phyloP scores from a whole-genome alignment of 2,797 vertebrate genomes.

The Hylomyscus alleni region DNA sequence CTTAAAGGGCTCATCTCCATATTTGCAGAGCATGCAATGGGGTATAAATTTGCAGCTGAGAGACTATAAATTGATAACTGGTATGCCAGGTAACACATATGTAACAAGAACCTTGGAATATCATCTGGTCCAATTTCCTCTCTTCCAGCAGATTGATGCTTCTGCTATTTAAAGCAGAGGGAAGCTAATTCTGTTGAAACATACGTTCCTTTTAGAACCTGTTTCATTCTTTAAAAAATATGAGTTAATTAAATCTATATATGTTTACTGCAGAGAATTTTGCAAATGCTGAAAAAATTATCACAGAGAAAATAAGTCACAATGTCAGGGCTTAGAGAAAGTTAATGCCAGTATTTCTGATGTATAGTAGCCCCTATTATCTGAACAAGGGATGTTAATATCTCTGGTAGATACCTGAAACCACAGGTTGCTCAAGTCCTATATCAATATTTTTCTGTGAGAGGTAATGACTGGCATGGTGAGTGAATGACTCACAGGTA shows the following conservation, averaged over 20 bases:
- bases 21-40: conserved; percentile 16
- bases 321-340: conserved; percentile 26
- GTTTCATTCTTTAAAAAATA: conserved; percentile 34
- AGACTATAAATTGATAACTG: conserved; percentile 33
- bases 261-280: conserved; percentile 3
- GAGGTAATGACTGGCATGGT: not conserved
- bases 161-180: conserved; percentile 28
- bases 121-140: conserved; percentile 25
- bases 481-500: not conserved
- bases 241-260: conserved; percentile 11
- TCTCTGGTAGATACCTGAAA: not conserved
- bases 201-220: conserved; percentile 32
- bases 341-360: conserved; percentile 8
- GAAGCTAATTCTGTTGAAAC: conserved; percentile 61
- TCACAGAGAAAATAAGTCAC: conserved; percentile 14
- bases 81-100: conserved; percentile 34
- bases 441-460: not conserved
- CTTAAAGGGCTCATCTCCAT: conserved; percentile 50
- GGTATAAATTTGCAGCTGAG: conserved; percentile 35
- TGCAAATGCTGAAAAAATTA: conserved; percentile 53
- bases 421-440: not conserved
- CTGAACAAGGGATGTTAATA: not conserved
- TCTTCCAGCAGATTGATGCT: conserved; percentile 31
- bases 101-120: not conserved
- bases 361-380: not conserved